Evolutionary conservation across 2,888 invertebrate species (phyloP), one percentile per base, ranked within the genome.

Genomic region (Brachypterus glaber): DNA sequence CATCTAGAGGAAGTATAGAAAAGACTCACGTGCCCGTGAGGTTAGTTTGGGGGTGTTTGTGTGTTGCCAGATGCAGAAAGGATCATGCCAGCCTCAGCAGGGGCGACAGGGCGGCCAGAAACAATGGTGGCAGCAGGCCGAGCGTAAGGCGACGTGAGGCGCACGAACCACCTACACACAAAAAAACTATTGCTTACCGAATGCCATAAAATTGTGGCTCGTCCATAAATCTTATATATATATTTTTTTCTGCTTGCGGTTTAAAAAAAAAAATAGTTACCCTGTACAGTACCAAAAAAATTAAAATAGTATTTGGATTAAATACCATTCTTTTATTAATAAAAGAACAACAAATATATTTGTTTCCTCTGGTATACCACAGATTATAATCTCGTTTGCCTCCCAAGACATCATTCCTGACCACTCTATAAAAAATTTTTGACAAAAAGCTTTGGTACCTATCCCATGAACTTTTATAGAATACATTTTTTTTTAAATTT

Each of bases 121-220:
- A 51, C 53, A 62, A 58, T 53, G 60, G 59, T 60, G 60, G 59
- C 60, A 60, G 59, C 57, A 59, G 52, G 51, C 49, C 51, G 48
- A 39, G 44, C 44, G 44, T 40, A 48, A 45, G 46, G 40, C 46
- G 44, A 15, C 37, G 44, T 38, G 48, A 52, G 50, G 57, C 58
- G 45, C 54, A 52, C 50, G 61, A 60, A 52, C 53, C 58, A 62
- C 62, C 62, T 62, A 58, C 49, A 51, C 54, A 56, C 44, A 52
- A 37, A 54, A 45, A 41, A 51, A 9, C 12, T 11, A 27, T 9
- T n/a, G n/a, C n/a, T n/a, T n/a, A n/a, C n/a, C n/a, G n/a, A n/a
- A 21, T 21, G 21, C 9, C 21, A 9, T 21, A 9, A 5, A 9
- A 7, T 21, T 21, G 9, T 5, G 5, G 21, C 21, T 9, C 27